Evolutionary conservation across 2,797 vertebrate species (phyloP).

Genomic region (Oreortyx pictus): DNA sequence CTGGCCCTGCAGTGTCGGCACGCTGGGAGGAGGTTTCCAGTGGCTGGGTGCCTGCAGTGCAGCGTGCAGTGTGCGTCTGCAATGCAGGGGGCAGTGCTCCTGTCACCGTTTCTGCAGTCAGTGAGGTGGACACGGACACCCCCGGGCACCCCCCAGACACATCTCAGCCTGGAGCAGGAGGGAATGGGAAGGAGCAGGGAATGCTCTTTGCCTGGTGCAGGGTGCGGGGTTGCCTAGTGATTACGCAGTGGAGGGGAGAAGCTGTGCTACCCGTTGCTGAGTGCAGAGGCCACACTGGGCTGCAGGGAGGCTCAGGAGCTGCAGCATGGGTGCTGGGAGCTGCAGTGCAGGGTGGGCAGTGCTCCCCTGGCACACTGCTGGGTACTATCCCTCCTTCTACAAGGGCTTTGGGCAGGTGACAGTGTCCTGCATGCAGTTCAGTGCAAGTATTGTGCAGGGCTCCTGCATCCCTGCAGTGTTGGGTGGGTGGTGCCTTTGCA

Average conservation of each 20-base stretch:
- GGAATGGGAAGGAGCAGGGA: slow-evolving; percentile 20
- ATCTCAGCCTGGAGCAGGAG: slow-evolving; percentile 25
- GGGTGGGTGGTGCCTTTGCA: neutral
- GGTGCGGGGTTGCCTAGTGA: slow-evolving; percentile 68
- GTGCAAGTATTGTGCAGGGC: neutral
- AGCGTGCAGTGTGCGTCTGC: slow-evolving; percentile 34
- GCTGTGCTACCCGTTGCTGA: neutral
- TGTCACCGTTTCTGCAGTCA: neutral
- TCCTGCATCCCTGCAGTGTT: slow-evolving; percentile 2
- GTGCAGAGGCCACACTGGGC: neutral
- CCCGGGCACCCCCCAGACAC: neutral
- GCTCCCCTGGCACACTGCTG: neutral
- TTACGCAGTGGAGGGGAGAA: slow-evolving; percentile 42
- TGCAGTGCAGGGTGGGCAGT: neutral
- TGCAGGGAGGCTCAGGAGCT: fast-evolving
- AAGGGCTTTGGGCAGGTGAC: fast-evolving
- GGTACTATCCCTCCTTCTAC: neutral
- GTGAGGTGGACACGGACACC: neutral
- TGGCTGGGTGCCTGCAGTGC: neutral
- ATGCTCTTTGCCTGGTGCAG: slow-evolving; percentile 3
- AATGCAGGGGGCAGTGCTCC: slow-evolving; percentile 29
- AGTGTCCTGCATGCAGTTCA: neutral
- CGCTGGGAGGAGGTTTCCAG: neutral
- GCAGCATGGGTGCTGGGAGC: fast-evolving
- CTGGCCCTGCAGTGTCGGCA: neutral